Evolutionary conservation across 2,797 vertebrate species (phyloP).

Genomic region (Chelmon rostratus): DNA sequence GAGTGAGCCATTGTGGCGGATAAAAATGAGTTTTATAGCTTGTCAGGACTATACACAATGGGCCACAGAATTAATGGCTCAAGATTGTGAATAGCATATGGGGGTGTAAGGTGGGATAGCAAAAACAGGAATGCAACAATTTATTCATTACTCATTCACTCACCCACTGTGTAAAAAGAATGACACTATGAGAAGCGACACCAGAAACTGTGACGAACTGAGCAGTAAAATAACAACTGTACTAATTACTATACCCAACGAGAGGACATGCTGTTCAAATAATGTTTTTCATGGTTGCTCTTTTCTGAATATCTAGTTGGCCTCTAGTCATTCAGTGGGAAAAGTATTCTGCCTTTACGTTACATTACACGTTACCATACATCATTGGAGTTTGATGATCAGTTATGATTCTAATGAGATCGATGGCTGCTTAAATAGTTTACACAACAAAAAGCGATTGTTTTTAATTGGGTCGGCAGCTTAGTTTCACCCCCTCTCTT

Average conservation of each 20-base stretch:
- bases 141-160: slow-evolving; percentile 54
- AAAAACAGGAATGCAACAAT: slow-evolving; percentile 48
- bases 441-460: slow-evolving; percentile 24
- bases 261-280: slow-evolving; percentile 3
- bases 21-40: slow-evolving; percentile 52
- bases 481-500: slow-evolving; percentile 19
- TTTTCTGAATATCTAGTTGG: slow-evolving; percentile 7
- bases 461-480: slow-evolving; percentile 29
- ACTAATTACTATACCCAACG: slow-evolving; percentile 18
- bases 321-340: neutral
- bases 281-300: neutral
- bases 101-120: slow-evolving; percentile 42
- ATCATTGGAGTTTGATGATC: slow-evolving; percentile 14
- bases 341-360: neutral
- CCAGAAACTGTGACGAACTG: slow-evolving; percentile 1
- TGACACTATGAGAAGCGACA: slow-evolving; percentile 33
- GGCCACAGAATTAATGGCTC: slow-evolving; percentile 44
- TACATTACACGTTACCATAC: neutral
- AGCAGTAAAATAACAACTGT: slow-evolving; percentile 7
- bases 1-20: slow-evolving; percentile 46
- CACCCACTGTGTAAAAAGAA: slow-evolving; percentile 35
- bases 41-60: slow-evolving; percentile 62
- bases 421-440: slow-evolving; percentile 10
- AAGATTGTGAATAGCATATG: slow-evolving; percentile 40
- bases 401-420: neutral